These are phyloP conservation scores for Acleris sparsana DNA, from an alignment of 2,888 invertebrate genomes.

Conservation along the genomic window DNA sequence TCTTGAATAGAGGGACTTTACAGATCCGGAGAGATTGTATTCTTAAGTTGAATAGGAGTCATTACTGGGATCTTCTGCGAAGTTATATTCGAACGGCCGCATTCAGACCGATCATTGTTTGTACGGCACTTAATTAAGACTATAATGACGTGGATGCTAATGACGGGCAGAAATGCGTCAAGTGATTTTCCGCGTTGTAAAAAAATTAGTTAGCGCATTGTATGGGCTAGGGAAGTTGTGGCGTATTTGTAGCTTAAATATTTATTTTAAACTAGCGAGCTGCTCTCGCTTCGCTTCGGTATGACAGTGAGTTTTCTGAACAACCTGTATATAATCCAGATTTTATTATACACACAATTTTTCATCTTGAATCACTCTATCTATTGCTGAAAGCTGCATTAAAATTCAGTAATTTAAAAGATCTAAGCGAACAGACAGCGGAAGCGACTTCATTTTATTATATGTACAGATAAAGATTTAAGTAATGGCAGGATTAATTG, in stretches of 20 bases:
- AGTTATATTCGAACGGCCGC: slow-evolving; percentile 44
- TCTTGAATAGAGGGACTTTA: slow-evolving; percentile 67
- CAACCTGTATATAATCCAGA: too few species aligned
- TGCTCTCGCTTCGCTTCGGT: too few species aligned
- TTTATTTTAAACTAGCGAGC: too few species aligned
- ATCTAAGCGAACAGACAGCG: too few species aligned
- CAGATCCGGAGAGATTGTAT: slow-evolving; percentile 65
- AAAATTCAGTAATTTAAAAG: too few species aligned
- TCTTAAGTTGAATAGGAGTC: slow-evolving; percentile 69
- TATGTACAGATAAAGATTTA: too few species aligned
- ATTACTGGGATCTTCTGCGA: slow-evolving; percentile 60
- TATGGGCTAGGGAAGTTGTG: background rate
- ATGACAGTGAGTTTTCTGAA: too few species aligned
- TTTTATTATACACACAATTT: too few species aligned
- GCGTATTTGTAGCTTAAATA: background rate
- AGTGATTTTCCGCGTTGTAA: background rate
- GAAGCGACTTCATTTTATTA: too few species aligned
- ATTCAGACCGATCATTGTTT: slow-evolving; percentile 35
- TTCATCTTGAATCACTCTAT: too few species aligned
- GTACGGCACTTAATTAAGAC: slow-evolving; percentile 34
- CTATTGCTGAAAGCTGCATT: too few species aligned
- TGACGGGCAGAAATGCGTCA: slow-evolving; percentile 19
- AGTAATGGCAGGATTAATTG: too few species aligned
- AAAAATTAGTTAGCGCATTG: slow-evolving; percentile 4
- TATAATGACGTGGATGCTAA: slow-evolving; percentile 34